Evolutionary conservation across 2,797 vertebrate genomes (phyloP).

Genomic region (Scyliorhinus canicula): DNA sequence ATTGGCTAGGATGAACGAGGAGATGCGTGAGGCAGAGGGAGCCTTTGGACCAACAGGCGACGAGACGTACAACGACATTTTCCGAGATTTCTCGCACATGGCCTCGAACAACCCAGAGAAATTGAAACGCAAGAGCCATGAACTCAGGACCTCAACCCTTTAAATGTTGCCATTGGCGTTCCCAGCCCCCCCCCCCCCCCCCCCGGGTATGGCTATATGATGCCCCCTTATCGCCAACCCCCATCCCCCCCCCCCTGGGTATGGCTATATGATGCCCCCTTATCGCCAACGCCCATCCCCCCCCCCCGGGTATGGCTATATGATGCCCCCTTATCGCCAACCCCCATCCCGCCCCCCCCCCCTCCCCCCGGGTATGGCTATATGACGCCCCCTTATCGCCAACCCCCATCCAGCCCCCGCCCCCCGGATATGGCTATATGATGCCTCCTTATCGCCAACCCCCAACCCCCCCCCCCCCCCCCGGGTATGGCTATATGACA

Average conservation of each 20-base stretch:
- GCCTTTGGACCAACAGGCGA: constrained; percentile 80
- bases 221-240: neutral
- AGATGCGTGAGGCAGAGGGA: constrained; percentile 78
- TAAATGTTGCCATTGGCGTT: too few species aligned
- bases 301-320: neutral
- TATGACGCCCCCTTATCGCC: too few species aligned
- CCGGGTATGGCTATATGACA: too few species aligned
- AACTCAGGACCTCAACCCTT: constrained; percentile 54
- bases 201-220: neutral
- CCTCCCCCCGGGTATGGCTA: too few species aligned
- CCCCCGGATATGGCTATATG: too few species aligned
- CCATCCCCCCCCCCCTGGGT: too few species aligned
- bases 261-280: too few species aligned
- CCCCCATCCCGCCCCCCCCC: neutral
- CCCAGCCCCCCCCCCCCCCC: too few species aligned
- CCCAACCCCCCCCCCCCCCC: too few species aligned
- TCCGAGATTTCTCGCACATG: constrained; percentile 92
- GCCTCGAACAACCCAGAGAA: constrained; percentile 88
- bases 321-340: neutral
- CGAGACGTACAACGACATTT: constrained; percentile 86
- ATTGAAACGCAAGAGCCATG: constrained; percentile 69
- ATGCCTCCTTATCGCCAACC: too few species aligned
- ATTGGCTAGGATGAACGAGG: constrained; percentile 80
- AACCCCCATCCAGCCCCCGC: too few species aligned
- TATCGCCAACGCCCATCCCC: too few species aligned